phyloP scores from a whole-genome alignment of 2,888 invertebrate species.

The Oscheius myriophilus region DNA sequence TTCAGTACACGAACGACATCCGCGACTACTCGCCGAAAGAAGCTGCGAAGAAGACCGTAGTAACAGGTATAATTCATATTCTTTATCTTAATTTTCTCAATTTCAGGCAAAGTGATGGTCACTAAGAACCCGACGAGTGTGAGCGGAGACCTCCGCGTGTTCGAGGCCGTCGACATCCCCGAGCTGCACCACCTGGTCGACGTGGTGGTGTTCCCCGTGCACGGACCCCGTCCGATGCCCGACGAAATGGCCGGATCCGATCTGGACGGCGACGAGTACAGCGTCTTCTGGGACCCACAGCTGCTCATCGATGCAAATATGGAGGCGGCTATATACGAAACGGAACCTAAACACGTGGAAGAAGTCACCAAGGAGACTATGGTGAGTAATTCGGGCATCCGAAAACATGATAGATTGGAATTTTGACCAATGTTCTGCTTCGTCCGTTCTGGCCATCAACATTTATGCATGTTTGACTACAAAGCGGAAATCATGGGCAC shows the following conservation, averaged over 20 bases:
- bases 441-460: no score
- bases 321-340: slow-evolving; percentile 35
- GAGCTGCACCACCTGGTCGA: slow-evolving; percentile 69
- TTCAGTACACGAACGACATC: slow-evolving; percentile 58
- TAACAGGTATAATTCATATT: slow-evolving; percentile 43
- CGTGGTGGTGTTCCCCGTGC: slow-evolving; percentile 72
- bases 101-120: slow-evolving; percentile 69
- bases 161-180: slow-evolving; percentile 65
- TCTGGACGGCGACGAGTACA: slow-evolving; percentile 73
- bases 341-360: slow-evolving; percentile 21
- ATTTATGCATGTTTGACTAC: no score
- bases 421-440: no score
- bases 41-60: slow-evolving; percentile 38
- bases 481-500: no score
- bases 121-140: slow-evolving; percentile 73
- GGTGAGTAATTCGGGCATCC: background rate
- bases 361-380: slow-evolving; percentile 8
- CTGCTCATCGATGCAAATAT: slow-evolving; percentile 69
- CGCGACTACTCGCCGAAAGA: slow-evolving; percentile 29
- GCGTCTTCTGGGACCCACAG: slow-evolving; percentile 71
- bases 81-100: background rate
- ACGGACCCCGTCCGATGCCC: slow-evolving; percentile 72
- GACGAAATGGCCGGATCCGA: slow-evolving; percentile 73
- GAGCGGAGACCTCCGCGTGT: slow-evolving; percentile 72
- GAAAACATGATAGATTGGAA: no score